These are phyloP conservation scores for Apistogramma diplotaenia DNA, from an alignment of 2,113 vertebrate species.

Conservation along the genomic window DNA sequence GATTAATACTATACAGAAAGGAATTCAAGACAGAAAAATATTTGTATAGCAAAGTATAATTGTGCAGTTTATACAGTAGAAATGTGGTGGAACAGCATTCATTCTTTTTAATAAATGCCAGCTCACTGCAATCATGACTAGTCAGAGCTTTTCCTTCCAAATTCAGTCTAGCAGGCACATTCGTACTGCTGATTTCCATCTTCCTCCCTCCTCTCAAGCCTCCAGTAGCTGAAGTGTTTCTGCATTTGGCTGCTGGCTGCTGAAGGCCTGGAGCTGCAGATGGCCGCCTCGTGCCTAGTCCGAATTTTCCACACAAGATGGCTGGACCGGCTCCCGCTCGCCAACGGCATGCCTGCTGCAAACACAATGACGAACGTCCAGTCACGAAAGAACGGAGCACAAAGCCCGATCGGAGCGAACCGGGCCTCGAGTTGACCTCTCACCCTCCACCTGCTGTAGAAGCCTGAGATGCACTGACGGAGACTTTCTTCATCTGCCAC, in stretches of 20 bases:
- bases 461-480: slow-evolving; percentile 18
- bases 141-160: slow-evolving; percentile 4
- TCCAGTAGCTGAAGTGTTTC: slow-evolving; percentile 34
- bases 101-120: not conserved
- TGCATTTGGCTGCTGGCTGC: slow-evolving; percentile 66
- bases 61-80: not conserved
- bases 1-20: not conserved
- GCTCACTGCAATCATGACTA: not conserved
- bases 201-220: slow-evolving; percentile 12
- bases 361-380: slow-evolving; percentile 64
- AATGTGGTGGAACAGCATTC: not conserved
- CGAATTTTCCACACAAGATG: slow-evolving; percentile 74
- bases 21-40: not conserved
- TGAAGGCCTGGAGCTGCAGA: slow-evolving; percentile 72
- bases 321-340: slow-evolving; percentile 71
- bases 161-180: not conserved
- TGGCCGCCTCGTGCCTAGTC: slow-evolving; percentile 70
- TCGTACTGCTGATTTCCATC: not conserved
- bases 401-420: slow-evolving; percentile 12
- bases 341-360: slow-evolving; percentile 67
- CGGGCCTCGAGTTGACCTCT: slow-evolving; percentile 22
- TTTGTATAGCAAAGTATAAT: not conserved
- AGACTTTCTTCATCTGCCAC: slow-evolving; percentile 39
- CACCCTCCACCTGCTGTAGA: slow-evolving; percentile 62
- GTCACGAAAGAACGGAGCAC: slow-evolving; percentile 30